Percentiles rank a stretch among this genome's conserved stretches.
Conservation (phyloP, 2,113 vertebrate genomes). For the Ptilonorhynchus violaceus region DNA sequence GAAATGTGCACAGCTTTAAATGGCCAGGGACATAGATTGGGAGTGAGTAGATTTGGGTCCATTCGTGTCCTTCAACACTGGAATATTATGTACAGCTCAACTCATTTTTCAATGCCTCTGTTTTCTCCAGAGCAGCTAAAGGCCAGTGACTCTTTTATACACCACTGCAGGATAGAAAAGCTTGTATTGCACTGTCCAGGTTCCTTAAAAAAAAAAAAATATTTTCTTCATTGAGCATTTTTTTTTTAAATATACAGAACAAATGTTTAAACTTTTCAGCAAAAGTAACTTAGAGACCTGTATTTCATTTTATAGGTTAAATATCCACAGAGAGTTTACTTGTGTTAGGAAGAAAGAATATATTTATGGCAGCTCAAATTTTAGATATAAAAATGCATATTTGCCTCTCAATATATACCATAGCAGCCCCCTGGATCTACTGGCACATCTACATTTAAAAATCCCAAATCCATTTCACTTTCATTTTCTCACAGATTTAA, state of each 20-base stretch:
- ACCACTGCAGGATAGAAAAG: neutral
- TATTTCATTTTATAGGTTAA: neutral
- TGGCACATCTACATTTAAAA: neutral
- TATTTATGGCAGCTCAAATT: neutral
- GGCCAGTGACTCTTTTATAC: neutral
- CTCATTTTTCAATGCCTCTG: neutral
- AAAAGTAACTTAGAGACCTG: neutral
- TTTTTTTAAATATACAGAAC: neutral
- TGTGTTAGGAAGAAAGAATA: neutral
- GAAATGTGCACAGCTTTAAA: neutral
- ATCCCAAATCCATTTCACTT: neutral
- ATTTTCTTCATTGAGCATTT: neutral
- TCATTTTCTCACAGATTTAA: neutral
- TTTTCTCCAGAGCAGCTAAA: neutral
- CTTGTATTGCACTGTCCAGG: neutral
- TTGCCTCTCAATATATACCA: neutral
- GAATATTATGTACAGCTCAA: neutral
- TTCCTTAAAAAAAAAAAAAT: neutral
- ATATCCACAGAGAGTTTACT: neutral
- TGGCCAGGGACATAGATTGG: neutral
- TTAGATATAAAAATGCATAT: neutral
- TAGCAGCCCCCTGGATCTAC: neutral
- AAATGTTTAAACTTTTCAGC: neutral
- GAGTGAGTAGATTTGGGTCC: neutral
- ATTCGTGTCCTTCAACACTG: neutral